Base-by-base conservation (phyloP, 2,888 invertebrate genomes). In the Ophraella communa region DNA sequence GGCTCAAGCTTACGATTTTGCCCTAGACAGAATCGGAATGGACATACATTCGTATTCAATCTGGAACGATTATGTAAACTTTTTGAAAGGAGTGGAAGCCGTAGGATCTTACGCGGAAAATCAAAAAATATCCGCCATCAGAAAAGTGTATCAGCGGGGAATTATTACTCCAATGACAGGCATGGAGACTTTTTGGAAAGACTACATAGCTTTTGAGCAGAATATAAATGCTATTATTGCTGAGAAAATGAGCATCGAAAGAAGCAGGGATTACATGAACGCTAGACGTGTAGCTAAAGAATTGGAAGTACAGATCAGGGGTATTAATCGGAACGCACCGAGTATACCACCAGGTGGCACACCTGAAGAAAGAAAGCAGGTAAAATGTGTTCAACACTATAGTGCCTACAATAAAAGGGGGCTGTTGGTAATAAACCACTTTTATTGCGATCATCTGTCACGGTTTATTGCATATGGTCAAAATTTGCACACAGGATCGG, bases 1-100 rank as follows among this genome's bases (percentile, higher is more conserved):
- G 94, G 98, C 98, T 0, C 97, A 99, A 81, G 98, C 99, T 0
- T 99, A 98, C 81, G 98, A 99, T 83, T 99, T 99, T 83, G 98
- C 99, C 0, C 83, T 99, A 70, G 99, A 99, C 70, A 98, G 98
- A 84, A 98, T 99, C 71, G 99, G 99, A 0, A 91, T 99, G 90
- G 99, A 99, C 79, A 92, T 98, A 73, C 95, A 96, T 83, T 95
- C 98, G 0, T 96, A 94, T 81, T 91, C 93, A 7, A 94, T 99
- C 66, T 99, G 98, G 96, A 93, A 94, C 77, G 99, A 99, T 79
- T 99, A 99, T 78, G 94, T 99, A 0, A 91, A 91, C 47, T 99
- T 99, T 81, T 84, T 99, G 64, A 98, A 96, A 81, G 89, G 93
- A 53, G 97, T 97, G 0, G 98, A 98, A 72, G 99, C 98, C 0